Conservation (phyloP, 2,888 invertebrate genomes). For the Clanis bilineata region DNA sequence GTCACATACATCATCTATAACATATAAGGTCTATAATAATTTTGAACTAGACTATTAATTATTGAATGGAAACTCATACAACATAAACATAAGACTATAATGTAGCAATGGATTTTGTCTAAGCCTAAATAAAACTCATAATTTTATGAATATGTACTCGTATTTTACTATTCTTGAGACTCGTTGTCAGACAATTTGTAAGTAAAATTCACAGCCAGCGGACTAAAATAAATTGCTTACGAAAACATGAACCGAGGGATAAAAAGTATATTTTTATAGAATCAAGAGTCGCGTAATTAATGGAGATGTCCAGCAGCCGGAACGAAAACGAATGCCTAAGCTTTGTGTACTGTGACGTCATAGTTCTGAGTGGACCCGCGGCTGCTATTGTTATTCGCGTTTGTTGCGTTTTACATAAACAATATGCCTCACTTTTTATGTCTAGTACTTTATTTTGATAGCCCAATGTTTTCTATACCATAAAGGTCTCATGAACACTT, state of each 20-base stretch:
- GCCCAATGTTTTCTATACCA: no score
- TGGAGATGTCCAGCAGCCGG: slow-evolving; percentile 43
- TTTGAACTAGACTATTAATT: no score
- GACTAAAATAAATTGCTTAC: slow-evolving; percentile 66
- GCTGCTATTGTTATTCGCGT: background rate
- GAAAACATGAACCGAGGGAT: slow-evolving; percentile 45
- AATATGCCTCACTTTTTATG: background rate
- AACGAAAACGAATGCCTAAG: slow-evolving; percentile 42
- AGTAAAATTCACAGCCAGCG: slow-evolving; percentile 60
- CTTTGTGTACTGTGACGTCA: slow-evolving; percentile 22
- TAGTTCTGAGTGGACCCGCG: background rate
- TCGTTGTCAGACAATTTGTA: slow-evolving; percentile 44
- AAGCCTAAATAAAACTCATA: background rate
- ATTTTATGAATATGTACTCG: background rate
- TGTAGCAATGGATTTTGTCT: no score
- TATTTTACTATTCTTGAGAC: background rate
- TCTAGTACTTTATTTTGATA: background rate
- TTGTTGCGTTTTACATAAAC: background rate
- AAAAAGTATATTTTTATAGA: slow-evolving; percentile 56
- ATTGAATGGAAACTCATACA: no score
- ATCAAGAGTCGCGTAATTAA: slow-evolving; percentile 64
- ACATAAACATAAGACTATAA: no score
- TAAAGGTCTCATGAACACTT: no score
- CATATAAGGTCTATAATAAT: no score
- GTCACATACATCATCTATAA: no score